These are phyloP conservation scores for Tinea trinotella DNA, from an alignment of 2,888 invertebrate genomes.

Conservation along the genomic window DNA sequence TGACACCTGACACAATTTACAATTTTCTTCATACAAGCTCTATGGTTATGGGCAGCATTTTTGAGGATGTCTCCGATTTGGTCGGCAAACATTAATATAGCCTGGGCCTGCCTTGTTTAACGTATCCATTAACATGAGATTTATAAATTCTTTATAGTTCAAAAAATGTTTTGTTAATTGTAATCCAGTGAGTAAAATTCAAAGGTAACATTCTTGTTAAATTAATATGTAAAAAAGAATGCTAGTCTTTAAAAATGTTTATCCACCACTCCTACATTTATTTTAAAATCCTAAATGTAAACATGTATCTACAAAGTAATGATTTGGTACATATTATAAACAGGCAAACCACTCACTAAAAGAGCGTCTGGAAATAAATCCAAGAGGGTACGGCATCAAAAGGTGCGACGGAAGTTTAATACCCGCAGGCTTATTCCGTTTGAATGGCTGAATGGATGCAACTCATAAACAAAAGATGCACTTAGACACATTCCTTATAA, in stretches of 20 bases:
- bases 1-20: no score
- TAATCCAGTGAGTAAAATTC: no score
- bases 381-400: slow-evolving; percentile 8
- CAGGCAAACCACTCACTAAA: neutral
- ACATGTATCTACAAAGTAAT: slow-evolving; percentile 7
- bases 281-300: slow-evolving; percentile 1
- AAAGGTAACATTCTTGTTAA: neutral
- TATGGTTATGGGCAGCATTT: no score
- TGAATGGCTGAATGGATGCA: slow-evolving; percentile 48
- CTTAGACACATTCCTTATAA: slow-evolving; percentile 40
- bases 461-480: slow-evolving; percentile 55
- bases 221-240: neutral
- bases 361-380: slow-evolving; percentile 16
- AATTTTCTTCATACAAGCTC: no score
- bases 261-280: neutral
- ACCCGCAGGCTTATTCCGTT: slow-evolving; percentile 34
- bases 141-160: no score
- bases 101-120: no score
- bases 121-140: no score
- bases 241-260: neutral
- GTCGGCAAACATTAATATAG: no score
- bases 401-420: slow-evolving; percentile 33
- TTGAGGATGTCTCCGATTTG: no score
- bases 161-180: no score
- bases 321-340: neutral